These are phyloP conservation scores for Cossypha polioptera DNA, from an alignment of 2,797 vertebrate genomes.

Conservation along the genomic window DNA sequence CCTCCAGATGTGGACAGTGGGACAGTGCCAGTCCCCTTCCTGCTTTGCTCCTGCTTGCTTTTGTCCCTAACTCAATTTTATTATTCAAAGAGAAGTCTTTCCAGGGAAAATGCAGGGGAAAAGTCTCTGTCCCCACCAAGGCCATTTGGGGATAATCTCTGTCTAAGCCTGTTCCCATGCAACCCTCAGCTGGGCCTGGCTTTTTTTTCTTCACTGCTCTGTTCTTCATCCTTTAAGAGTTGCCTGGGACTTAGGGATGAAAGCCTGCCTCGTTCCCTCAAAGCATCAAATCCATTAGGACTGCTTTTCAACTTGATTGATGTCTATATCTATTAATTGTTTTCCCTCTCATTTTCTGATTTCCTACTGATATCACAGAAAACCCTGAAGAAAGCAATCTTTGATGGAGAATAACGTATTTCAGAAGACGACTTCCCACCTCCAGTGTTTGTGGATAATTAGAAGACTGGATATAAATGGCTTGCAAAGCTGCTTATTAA, in stretches of 20 bases:
- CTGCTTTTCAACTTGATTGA: constrained; percentile 18
- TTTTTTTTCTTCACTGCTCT: not conserved
- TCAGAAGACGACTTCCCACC: constrained; percentile 46
- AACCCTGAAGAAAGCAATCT: constrained; percentile 26
- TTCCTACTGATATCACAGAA: constrained; percentile 58
- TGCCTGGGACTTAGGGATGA: not conserved
- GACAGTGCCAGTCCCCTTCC: not conserved
- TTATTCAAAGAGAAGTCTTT: not conserved
- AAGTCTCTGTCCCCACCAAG: not conserved
- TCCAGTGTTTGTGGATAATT: constrained; percentile 20
- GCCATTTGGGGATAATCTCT: not conserved
- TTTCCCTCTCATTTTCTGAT: constrained; percentile 59
- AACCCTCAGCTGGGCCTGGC: not conserved
- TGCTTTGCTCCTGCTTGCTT: not conserved
- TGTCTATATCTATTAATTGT: constrained; percentile 64
- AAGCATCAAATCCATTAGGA: constrained; percentile 42
- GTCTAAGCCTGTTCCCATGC: not conserved
- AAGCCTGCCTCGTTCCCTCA: not conserved
- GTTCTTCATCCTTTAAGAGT: not conserved
- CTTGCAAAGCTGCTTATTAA: not conserved
- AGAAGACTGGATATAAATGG: not conserved
- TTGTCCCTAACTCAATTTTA: not conserved
- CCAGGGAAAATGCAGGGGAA: not conserved
- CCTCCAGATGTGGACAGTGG: accelerated
- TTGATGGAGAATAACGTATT: constrained; percentile 44